phyloP scores from a whole-genome alignment of 2,888 invertebrate genomes.

The Folsomia candida region DNA sequence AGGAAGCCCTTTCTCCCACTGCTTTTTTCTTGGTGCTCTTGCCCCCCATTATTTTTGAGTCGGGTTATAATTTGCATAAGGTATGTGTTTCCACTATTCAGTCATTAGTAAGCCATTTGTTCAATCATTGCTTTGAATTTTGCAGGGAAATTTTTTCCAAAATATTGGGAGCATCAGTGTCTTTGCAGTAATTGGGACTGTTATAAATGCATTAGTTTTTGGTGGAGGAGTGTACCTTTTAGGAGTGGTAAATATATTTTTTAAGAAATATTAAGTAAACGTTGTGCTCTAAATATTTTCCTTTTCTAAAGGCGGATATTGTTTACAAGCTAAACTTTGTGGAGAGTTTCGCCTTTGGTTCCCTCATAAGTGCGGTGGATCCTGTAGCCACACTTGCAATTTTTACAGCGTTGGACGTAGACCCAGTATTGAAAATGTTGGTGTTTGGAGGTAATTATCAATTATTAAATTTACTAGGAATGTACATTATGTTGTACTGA shows the following conservation, averaged over 20 bases:
- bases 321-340: slow-evolving; percentile 90
- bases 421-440: slow-evolving; percentile 97
- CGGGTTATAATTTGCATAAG: slow-evolving; percentile 97
- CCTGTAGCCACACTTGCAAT: slow-evolving; percentile 99
- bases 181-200: slow-evolving; percentile 96
- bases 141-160: slow-evolving; percentile 69
- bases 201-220: slow-evolving; percentile 93
- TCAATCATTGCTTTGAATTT: slow-evolving; percentile 41
- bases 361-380: slow-evolving; percentile 96
- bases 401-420: slow-evolving; percentile 94
- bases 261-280: slow-evolving; percentile 3
- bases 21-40: slow-evolving; percentile 94
- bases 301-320: slow-evolving; percentile 56
- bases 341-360: slow-evolving; percentile 98
- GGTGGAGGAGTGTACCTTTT: slow-evolving; percentile 93
- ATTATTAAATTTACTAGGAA: too few species aligned
- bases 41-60: slow-evolving; percentile 98
- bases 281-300: slow-evolving; percentile 8
- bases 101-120: background rate
- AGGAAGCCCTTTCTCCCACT: slow-evolving; percentile 97
- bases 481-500: too few species aligned
- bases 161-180: slow-evolving; percentile 98
- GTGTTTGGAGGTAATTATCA: too few species aligned
- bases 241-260: slow-evolving; percentile 65
- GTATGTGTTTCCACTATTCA: slow-evolving; percentile 57